Evolutionary conservation across 2,797 vertebrate genomes (phyloP), one percentile per base, ranked within the genome.

Genomic region (Lateolabrax maculatus): DNA sequence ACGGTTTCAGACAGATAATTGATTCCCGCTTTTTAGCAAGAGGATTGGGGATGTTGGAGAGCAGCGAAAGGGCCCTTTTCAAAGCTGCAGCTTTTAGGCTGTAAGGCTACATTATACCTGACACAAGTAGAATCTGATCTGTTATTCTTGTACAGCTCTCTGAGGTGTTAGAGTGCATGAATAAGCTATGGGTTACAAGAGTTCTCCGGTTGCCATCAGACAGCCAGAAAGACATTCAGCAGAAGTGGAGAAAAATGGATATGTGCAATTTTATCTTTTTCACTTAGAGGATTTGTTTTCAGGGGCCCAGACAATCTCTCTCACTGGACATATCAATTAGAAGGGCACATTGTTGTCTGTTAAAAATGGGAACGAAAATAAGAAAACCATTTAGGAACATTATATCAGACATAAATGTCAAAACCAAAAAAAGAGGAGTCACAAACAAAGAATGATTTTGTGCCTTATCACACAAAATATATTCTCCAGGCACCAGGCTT

Each of bases 101-200:
- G 80, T 87, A 76, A 90, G 81, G 78, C 90, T 86, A 89, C 90
- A 92, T 94, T 93, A 91, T 93, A 92, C 87, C 90, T 86, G 85
- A 93, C 77, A 90, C 76, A 87, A 85, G 87, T 78, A 89, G 79
- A 85, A 92, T 89, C 92, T 84, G 85, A 92, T 93, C 86, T 90
- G 89, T 93, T 92, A 93, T 93, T 87, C 88, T 85, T 89, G 84
- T 85, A 84, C 68, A 79, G 84, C 80, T 88, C 82, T 90, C 85
- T 46, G 63, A 88, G 80, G 91, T 92, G 89, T 91, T 90, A 79
- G 67, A 78, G 84, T 80, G 81, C 89, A 91, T 91, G 86, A 94
- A 93, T 92, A 93, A 94, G 88, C 90, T 86, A 87, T 89, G 77
- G 87, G 84, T 77, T 89, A 90, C 90, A 92, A 88, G 77, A 84